Percentiles rank a stretch among this genome's conserved stretches.
Conservation (phyloP, 2,888 invertebrate genomes). For the Drosophila formosana region DNA sequence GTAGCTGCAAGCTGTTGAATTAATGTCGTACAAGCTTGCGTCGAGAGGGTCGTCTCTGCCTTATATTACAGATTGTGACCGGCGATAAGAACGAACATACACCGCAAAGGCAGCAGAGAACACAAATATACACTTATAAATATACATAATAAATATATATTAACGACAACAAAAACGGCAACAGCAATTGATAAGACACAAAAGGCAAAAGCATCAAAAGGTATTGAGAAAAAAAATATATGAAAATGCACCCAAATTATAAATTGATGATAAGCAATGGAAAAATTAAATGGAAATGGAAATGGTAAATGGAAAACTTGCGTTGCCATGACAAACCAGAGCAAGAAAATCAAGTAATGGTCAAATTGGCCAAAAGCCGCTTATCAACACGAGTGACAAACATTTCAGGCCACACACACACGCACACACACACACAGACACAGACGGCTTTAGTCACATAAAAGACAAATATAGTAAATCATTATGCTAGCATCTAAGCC, state of each 20-base stretch:
- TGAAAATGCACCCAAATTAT: slow-evolving; percentile 26
- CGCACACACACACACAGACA: not conserved
- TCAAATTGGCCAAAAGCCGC: slow-evolving; percentile 30
- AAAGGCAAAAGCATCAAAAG: slow-evolving; percentile 27
- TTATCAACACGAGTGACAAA: slow-evolving; percentile 23
- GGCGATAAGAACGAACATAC: slow-evolving; percentile 48
- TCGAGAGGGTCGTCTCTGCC: slow-evolving; percentile 15
- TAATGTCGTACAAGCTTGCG: slow-evolving; percentile 13
- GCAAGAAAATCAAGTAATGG: slow-evolving; percentile 6
- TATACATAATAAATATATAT: slow-evolving; percentile 23
- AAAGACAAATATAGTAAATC: slow-evolving; percentile 9
- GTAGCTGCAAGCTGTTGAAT: slow-evolving; percentile 23
- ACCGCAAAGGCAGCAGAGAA: slow-evolving; percentile 16
- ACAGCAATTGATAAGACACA: slow-evolving; percentile 58
- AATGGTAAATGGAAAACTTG: slow-evolving; percentile 16
- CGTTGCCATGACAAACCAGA: slow-evolving; percentile 9
- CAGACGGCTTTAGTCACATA: not conserved
- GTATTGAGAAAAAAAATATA: not conserved
- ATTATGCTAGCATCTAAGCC: slow-evolving; percentile 13
- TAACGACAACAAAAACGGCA: slow-evolving; percentile 31
- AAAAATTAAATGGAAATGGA: not conserved
- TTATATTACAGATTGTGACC: slow-evolving; percentile 57
- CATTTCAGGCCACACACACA: slow-evolving; percentile 5
- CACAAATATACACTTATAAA: slow-evolving; percentile 18
- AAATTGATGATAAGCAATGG: slow-evolving; percentile 23